Base-by-base conservation (phyloP, 1,140 invertebrate genomes). In the Triops cancriformis region DNA sequence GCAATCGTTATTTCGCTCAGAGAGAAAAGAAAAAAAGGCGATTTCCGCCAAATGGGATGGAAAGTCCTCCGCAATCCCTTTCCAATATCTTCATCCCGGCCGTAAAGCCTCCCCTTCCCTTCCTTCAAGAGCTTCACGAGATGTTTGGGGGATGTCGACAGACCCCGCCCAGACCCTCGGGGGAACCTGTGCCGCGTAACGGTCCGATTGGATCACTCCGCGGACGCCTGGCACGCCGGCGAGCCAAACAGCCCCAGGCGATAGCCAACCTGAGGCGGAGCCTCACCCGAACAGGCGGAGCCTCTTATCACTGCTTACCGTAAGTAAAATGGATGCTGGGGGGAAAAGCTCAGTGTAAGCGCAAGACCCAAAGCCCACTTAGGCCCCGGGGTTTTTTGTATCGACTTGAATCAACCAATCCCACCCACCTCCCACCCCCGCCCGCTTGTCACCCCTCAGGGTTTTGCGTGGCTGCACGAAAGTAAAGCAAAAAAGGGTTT, bases 61-160 rank as follows among this genome's bases (percentile, higher is more conserved):
- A 64, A 64, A 64, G 51, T 64, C 51, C 51, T 23, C 23, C 51
- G 51, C 51, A 64, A 64, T 64, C 51, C 51, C 51, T 64, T 64
- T 64, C 51, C 51, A 23, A 64, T 64, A 64, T 64, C 51, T 64
- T 64, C 14, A 64, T 64, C 51, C 51, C 23, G 3, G 51, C 51
- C 51, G 51, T 64, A 23, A 64, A 64, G 51, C 51, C n/a, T 23
- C 51, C 51, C 51, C 18, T 37, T 37, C 31, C 31, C 31, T 37
- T 37, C 31, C 31, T 7, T 64, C 51, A 64, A 64, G 51, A 64
- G 51, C 51, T 64, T 9, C n/a, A n/a, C n/a, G n/a, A n/a, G n/a
- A n/a, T n/a, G n/a, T n/a, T n/a, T n/a, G 43, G 4, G 43, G 10
- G 51, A 10, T 64, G 14, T 18, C 51, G 5, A 6, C 23, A 64